Percentiles rank a stretch among this genome's conserved stretches.
Evolutionary conservation across 1,140 invertebrate species (phyloP).

Genomic region (Muscidifurax raptorellus): DNA sequence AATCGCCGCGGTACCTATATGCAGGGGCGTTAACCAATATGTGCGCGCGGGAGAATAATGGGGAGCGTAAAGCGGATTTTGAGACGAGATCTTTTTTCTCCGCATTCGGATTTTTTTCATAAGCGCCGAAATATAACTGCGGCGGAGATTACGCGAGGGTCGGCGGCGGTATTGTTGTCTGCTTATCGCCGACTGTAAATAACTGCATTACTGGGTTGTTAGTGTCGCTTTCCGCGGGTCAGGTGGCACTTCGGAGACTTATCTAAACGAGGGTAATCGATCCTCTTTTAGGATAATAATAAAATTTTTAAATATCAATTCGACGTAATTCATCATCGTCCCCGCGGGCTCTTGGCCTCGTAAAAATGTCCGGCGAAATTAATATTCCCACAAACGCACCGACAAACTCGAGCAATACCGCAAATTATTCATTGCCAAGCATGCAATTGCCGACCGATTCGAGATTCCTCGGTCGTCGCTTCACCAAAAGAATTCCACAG

Average conservation of each 20-base stretch:
- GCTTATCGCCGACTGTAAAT: slow-evolving; percentile 15
- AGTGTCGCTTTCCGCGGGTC: neutral
- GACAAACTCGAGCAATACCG: neutral
- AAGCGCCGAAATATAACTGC: slow-evolving; percentile 27
- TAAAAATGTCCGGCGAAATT: slow-evolving; percentile 24
- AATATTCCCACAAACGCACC: slow-evolving; percentile 20
- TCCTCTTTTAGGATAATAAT: neutral
- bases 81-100: slow-evolving; percentile 36
- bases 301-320: slow-evolving; percentile 6
- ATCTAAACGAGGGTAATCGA: neutral
- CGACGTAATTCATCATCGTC: slow-evolving; percentile 26
- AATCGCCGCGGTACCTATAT: slow-evolving; percentile 29
- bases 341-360: neutral
- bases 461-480: slow-evolving; percentile 18
- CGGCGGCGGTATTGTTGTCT: neutral
- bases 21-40: slow-evolving; percentile 47
- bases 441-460: neutral
- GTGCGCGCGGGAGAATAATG: slow-evolving; percentile 34
- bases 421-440: neutral
- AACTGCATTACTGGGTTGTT: slow-evolving; percentile 27
- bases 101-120: slow-evolving; percentile 2
- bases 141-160: slow-evolving; percentile 25
- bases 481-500: neutral
- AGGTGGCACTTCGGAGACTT: neutral
- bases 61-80: slow-evolving; percentile 48